These are phyloP conservation scores for Liopterus haemorrhoidalis DNA, from an alignment of 2,888 invertebrate genomes.

Conservation along the genomic window DNA sequence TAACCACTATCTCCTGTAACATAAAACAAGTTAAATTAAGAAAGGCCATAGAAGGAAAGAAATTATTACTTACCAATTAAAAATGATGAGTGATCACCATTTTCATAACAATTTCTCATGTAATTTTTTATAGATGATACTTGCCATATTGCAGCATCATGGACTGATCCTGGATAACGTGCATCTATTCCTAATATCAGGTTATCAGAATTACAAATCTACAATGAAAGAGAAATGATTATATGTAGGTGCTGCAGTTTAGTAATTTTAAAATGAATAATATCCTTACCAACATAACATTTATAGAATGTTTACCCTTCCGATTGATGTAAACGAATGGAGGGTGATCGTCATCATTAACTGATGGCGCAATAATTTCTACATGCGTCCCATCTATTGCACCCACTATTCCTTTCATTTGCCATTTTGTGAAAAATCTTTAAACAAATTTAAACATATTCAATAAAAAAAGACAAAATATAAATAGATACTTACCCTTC, in stretches of 20 bases:
- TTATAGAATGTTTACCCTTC: conserved; percentile 9
- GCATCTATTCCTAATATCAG: conserved; percentile 6
- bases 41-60: too few relatives aligned
- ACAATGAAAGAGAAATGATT: background rate
- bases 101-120: conserved; percentile 6
- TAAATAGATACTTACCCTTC: background rate
- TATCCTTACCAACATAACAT: conserved; percentile 3
- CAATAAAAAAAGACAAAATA: background rate
- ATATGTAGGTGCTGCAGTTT: background rate
- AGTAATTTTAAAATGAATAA: background rate
- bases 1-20: conserved; percentile 11
- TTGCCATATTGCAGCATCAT: conserved; percentile 9
- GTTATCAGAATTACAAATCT: conserved; percentile 7
- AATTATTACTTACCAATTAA: background rate
- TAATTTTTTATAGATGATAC: conserved; percentile 4
- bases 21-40: background rate
- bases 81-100: conserved; percentile 3
- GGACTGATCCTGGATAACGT: conserved; percentile 11
- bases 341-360: conserved; percentile 10
- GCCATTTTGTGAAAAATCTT: conserved; percentile 6
- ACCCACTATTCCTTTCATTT: conserved; percentile 3
- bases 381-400: conserved; percentile 10
- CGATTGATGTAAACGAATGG: conserved; percentile 11
- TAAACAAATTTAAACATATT: background rate
- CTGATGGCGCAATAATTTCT: conserved; percentile 8